Base-by-base conservation (phyloP, 2,888 invertebrate species). In the Cheilosia variabilis region DNA sequence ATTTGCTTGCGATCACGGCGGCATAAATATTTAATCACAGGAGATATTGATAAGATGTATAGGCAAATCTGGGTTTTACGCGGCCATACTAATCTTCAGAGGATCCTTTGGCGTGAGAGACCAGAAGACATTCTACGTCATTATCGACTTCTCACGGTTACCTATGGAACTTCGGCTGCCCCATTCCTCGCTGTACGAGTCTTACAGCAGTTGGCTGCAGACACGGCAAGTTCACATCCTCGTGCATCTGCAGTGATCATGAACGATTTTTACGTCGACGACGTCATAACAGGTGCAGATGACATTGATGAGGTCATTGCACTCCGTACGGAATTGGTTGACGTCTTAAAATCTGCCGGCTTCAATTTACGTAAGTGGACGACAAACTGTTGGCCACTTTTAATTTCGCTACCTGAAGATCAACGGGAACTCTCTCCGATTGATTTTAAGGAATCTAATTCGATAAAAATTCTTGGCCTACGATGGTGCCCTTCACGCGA, bases 41-140 rank as follows among this genome's bases (percentile, higher is more conserved):
- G 71, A 0, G 87, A 82, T 57, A 72, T 82, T 27, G 71, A 75
- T 19, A 75, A 86, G 43, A 87, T 87, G 81, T 81, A 81, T 24
- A 81, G 75, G 17, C 63, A 71, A 63, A 76, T 86, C 13, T 73
- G 53, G 73, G 79, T 86, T 9, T 52, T 50, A 9, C 62, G 57
- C 7, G 43, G 72, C 22, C 68, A 78, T 47, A 31, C 75, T 0
- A 41, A 66, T 9, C 79, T 58, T 52, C 82, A 87, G 50, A 52
- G 82, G 6, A 86, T 87, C 47, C n/a, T 73, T 10, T 87, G 73
- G 66, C 65, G 76, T 5, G 53, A 57, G n/a, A 31, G 13, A 2
- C 65, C 65, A 7, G 7, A 47, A 1, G 27, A 73, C 77, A 34
- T 82, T 63, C 57, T 62, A 83, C 24, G 78, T 79, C 47, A 63